A percentile compares a stretch with the other conserved stretches of the same genome.
Evolutionary conservation across 92 coral and sea anemone genomes (phyloP).

Genomic region (Phenganax marumi): DNA sequence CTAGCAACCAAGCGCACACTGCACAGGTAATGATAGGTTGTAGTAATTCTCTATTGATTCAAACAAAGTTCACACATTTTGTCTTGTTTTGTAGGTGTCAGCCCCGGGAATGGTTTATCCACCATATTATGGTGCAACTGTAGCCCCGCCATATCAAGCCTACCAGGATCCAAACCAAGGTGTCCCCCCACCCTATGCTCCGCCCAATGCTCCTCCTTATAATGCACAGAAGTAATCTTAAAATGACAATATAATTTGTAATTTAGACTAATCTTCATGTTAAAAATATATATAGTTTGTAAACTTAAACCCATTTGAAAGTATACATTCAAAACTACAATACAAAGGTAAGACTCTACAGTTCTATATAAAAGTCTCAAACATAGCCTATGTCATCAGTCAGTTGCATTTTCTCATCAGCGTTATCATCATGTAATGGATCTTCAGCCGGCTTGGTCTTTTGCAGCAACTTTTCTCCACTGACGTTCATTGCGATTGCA

Average conservation of each 20-base stretch:
- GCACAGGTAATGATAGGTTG: neutral
- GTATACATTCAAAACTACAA: neutral
- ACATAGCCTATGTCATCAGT: conserved; percentile 4
- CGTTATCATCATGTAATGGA: conserved; percentile 16
- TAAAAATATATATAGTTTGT: neutral
- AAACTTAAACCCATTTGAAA: neutral
- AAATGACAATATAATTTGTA: neutral
- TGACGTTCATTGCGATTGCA: conserved; percentile 73
- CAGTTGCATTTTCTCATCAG: conserved; percentile 33
- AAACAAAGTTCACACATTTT: neutral
- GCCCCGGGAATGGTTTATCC: conserved; percentile 4
- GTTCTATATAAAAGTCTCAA: conserved; percentile 19
- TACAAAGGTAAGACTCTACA: neutral
- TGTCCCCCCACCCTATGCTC: conserved; percentile 33
- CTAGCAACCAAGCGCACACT: neutral
- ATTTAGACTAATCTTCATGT: neutral
- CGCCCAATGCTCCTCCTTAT: neutral
- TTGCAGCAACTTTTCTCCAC: conserved; percentile 76
- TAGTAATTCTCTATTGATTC: too few relatives aligned
- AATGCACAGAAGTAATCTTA: neutral
- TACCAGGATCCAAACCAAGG: conserved; percentile 8
- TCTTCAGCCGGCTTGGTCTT: conserved; percentile 35
- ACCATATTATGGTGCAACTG: conserved; percentile 4
- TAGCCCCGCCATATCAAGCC: neutral
- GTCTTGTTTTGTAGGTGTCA: neutral